Conservation (phyloP, 2,888 invertebrate species). For the Diarsia brunnea region DNA sequence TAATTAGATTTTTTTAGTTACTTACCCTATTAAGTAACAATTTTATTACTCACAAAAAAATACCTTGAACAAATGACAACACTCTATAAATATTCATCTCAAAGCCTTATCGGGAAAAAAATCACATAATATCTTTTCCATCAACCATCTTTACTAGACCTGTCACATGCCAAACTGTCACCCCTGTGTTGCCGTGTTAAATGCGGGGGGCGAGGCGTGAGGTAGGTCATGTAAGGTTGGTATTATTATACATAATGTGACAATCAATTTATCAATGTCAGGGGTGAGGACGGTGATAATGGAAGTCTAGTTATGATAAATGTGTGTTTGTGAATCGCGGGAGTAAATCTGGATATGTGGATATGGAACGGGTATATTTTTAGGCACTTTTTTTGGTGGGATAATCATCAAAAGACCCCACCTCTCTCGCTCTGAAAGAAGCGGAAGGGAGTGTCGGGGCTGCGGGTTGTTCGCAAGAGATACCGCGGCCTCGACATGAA, state of each 20-base stretch:
- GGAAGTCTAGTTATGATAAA: conserved; percentile 54
- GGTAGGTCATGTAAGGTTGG: conserved; percentile 17
- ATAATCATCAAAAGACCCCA: no score
- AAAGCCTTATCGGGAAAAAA: conserved; percentile 30
- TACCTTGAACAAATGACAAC: conserved; percentile 7
- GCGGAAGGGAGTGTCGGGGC: no score
- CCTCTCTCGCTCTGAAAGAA: no score
- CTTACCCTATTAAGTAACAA: background rate
- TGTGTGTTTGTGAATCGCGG: conserved; percentile 39
- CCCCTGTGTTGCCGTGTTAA: background rate
- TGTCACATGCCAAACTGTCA: background rate
- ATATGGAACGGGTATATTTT: conserved; percentile 1
- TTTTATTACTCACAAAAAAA: background rate
- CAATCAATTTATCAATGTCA: conserved; percentile 56
- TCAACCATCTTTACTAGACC: conserved; percentile 25
- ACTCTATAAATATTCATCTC: conserved; percentile 41
- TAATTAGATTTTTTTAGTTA: no score
- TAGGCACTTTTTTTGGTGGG: no score
- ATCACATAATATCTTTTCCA: conserved; percentile 26
- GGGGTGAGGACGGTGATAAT: conserved; percentile 44
- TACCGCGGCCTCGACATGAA: no score
- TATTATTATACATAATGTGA: conserved; percentile 47
- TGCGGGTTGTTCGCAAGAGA: no score
- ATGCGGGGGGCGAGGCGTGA: background rate
- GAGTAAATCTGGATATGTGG: conserved; percentile 39